These are phyloP conservation scores for Drosophila mimetica DNA, from an alignment of 2,888 invertebrate genomes.

Conservation along the genomic window DNA sequence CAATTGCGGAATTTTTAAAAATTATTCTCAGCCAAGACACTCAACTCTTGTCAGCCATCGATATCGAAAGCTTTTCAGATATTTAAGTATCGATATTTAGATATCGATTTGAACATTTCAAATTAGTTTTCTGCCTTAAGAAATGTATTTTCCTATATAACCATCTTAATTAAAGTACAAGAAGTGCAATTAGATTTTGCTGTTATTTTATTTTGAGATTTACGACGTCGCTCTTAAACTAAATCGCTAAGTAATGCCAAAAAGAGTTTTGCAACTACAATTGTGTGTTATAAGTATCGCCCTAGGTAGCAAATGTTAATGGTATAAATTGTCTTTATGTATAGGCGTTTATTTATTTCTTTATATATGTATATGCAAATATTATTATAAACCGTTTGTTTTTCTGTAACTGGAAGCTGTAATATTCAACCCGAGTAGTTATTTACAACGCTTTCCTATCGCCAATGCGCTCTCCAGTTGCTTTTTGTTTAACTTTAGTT, in stretches of 20 bases:
- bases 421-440: slow-evolving; percentile 10
- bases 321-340: slow-evolving; percentile 24
- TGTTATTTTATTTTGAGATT: slow-evolving; percentile 35
- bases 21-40: no score
- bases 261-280: slow-evolving; percentile 16
- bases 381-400: not conserved
- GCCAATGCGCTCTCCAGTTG: slow-evolving; percentile 10
- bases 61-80: not conserved
- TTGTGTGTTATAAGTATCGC: slow-evolving; percentile 28
- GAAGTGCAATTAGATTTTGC: not conserved
- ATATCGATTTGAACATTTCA: not conserved
- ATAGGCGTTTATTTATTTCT: slow-evolving; percentile 7
- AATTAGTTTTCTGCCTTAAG: no score
- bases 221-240: slow-evolving; percentile 17
- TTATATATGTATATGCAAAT: not conserved
- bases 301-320: slow-evolving; percentile 31
- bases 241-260: slow-evolving; percentile 42
- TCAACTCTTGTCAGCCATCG: not conserved
- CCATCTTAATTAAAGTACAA: not conserved
- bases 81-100: not conserved
- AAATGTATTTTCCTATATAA: no score
- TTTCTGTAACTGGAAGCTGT: slow-evolving; percentile 8
- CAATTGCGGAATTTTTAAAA: no score
- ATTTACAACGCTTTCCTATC: slow-evolving; percentile 12
- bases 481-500: not conserved